A percentile compares a stretch with the other conserved stretches of the same genome.
phyloP scores from a whole-genome alignment of 1,140 invertebrate species.

The Dendroctonus ponderosae region DNA sequence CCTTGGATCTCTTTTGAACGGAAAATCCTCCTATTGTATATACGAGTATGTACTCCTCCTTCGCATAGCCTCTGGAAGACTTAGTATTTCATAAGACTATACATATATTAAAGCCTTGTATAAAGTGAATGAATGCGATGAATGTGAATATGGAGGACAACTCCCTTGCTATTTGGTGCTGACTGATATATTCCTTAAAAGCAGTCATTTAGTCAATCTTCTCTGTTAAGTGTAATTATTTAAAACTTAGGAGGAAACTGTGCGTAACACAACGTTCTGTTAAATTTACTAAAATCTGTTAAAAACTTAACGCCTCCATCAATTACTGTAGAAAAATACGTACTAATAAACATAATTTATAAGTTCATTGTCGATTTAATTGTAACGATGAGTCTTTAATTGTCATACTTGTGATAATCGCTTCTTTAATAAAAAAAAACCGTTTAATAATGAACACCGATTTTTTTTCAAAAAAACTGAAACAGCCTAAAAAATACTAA shows the following conservation, averaged over 20 bases:
- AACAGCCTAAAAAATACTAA: too few species aligned
- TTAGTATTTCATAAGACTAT: constrained; percentile 48
- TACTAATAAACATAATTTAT: too few species aligned
- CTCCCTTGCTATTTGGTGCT: constrained; percentile 48
- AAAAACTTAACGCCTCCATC: too few species aligned
- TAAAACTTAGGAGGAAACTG: constrained; percentile 30
- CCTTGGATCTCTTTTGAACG: constrained; percentile 41
- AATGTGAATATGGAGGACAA: constrained; percentile 38
- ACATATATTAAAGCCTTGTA: constrained; percentile 47
- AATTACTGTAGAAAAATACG: too few species aligned
- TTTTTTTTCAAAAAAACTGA: too few species aligned
- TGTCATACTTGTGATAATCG: too few species aligned
- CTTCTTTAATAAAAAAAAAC: too few species aligned
- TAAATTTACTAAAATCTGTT: constrained; percentile 17
- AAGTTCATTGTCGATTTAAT: too few species aligned
- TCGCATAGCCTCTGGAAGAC: constrained; percentile 50
- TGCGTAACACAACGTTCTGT: constrained; percentile 35
- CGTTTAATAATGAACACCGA: too few species aligned
- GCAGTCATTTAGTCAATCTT: constrained; percentile 40
- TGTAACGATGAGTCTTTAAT: too few species aligned
- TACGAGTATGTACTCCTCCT: constrained; percentile 37
- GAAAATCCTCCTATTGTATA: constrained; percentile 40
- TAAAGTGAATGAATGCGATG: constrained; percentile 49
- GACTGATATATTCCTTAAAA: constrained; percentile 47
- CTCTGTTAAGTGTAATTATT: constrained; percentile 30